phyloP scores from a whole-genome alignment of 1,140 invertebrate species.

The Diabrotica undecimpunctata region DNA sequence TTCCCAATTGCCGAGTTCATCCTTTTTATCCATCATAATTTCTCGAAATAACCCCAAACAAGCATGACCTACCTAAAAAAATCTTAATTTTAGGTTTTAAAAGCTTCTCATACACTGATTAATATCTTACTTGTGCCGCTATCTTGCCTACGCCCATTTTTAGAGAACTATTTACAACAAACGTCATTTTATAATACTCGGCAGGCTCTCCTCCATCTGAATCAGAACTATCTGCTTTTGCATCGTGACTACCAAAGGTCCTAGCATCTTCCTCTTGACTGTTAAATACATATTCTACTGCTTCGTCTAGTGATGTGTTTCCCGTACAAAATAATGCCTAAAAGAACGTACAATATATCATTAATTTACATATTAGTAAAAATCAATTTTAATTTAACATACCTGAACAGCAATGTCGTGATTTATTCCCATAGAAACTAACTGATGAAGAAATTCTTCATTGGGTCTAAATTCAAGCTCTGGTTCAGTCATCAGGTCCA shows the following conservation, averaged over 20 bases:
- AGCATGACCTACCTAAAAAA: constrained; percentile 54
- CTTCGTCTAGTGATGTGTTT: constrained; percentile 54
- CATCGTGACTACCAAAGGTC: constrained; percentile 27
- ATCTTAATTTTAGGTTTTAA: constrained; percentile 4
- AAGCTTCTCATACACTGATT: not conserved
- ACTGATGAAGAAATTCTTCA: constrained; percentile 14
- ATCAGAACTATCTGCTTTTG: constrained; percentile 6
- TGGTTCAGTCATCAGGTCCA: not conserved
- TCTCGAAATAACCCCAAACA: constrained; percentile 55
- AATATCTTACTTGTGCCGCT: constrained; percentile 52
- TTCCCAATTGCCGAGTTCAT: constrained; percentile 34
- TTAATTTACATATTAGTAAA: not conserved
- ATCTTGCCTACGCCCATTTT: constrained; percentile 62
- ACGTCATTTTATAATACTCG: constrained; percentile 60
- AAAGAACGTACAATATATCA: constrained; percentile 19
- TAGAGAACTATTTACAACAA: constrained; percentile 59
- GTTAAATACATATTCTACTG: constrained; percentile 56
- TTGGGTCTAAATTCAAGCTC: constrained; percentile 11
- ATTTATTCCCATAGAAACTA: constrained; percentile 15
- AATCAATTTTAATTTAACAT: no score
- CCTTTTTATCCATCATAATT: constrained; percentile 54
- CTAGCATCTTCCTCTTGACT: constrained; percentile 47
- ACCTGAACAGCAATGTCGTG: constrained; percentile 10
- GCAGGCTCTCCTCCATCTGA: constrained; percentile 42
- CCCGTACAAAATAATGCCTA: constrained; percentile 56